phyloP scores from a whole-genome alignment of 2,113 vertebrate species.

The Thymallus thymallus region DNA sequence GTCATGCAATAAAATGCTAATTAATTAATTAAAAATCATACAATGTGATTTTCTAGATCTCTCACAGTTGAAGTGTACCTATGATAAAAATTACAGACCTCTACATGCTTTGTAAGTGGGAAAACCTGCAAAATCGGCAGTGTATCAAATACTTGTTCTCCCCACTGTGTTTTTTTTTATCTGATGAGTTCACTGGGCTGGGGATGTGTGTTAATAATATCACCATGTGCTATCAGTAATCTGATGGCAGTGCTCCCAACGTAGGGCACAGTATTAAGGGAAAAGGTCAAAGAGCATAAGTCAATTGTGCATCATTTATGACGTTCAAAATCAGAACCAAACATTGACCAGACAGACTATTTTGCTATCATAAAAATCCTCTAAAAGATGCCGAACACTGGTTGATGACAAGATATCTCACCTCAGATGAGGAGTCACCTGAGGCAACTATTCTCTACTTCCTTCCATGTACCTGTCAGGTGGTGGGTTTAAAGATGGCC shows the following conservation, averaged over 20 bases:
- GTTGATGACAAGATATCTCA: neutral
- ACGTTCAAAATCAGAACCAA: neutral
- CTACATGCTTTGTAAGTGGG: too few relatives aligned
- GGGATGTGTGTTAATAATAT: constrained; percentile 4
- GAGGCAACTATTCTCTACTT: constrained; percentile 33
- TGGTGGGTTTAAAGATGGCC: constrained; percentile 47
- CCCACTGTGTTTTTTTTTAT: constrained; percentile 26
- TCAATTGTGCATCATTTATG: neutral
- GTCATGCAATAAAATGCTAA: too few relatives aligned
- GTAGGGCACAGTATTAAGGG: constrained; percentile 14
- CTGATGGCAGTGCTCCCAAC: constrained; percentile 29
- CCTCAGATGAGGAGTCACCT: constrained; percentile 10
- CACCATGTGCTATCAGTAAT: constrained; percentile 18
- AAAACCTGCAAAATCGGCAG: too few relatives aligned
- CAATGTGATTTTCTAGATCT: too few relatives aligned
- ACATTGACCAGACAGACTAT: too few relatives aligned
- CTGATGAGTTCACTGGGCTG: constrained; percentile 18
- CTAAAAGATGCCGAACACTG: neutral
- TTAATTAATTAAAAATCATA: too few relatives aligned
- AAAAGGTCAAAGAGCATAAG: constrained; percentile 31
- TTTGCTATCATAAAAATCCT: too few relatives aligned
- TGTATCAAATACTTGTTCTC: too few relatives aligned
- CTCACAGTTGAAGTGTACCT: too few relatives aligned
- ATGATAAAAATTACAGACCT: too few relatives aligned
- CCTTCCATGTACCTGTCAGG: constrained; percentile 43